Percentiles rank a stretch among this genome's conserved stretches.
These are phyloP conservation scores for Papilio machaon DNA, from an alignment of 1,140 invertebrate species.

Conservation along the genomic window DNA sequence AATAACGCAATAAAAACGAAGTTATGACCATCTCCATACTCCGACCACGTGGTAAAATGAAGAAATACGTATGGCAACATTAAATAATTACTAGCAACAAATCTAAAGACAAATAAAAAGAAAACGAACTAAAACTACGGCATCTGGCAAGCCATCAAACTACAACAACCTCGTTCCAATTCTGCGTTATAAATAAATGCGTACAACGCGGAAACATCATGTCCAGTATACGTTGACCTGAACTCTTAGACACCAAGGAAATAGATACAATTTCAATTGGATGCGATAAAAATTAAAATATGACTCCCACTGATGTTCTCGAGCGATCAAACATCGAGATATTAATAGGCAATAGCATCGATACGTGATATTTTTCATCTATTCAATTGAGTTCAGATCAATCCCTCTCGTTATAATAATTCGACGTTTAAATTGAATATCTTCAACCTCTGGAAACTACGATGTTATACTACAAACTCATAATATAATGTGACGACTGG, in stretches of 20 bases:
- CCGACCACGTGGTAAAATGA: background rate
- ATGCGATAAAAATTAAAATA: constrained; percentile 26
- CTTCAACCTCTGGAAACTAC: too few relatives aligned
- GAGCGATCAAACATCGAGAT: background rate
- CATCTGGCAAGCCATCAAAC: constrained; percentile 22
- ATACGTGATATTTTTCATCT: background rate
- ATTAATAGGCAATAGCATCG: background rate
- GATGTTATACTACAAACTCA: too few relatives aligned
- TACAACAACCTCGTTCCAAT: constrained; percentile 31
- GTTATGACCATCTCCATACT: background rate
- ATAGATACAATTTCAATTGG: constrained; percentile 12
- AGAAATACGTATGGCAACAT: background rate
- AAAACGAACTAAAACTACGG: constrained; percentile 7
- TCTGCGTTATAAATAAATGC: constrained; percentile 28
- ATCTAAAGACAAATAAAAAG: constrained; percentile 16
- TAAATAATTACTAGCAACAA: constrained; percentile 13
- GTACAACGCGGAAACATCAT: constrained; percentile 25
- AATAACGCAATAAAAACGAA: too few relatives aligned
- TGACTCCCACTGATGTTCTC: background rate
- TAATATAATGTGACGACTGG: too few relatives aligned
- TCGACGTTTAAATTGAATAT: too few relatives aligned
- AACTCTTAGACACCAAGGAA: background rate
- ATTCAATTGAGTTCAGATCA: background rate
- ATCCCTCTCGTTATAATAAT: background rate
- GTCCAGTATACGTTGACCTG: constrained; percentile 28